Evolutionary conservation across 2,797 vertebrate genomes (phyloP), one percentile per base, ranked within the genome.

Genomic region (Picus viridis): DNA sequence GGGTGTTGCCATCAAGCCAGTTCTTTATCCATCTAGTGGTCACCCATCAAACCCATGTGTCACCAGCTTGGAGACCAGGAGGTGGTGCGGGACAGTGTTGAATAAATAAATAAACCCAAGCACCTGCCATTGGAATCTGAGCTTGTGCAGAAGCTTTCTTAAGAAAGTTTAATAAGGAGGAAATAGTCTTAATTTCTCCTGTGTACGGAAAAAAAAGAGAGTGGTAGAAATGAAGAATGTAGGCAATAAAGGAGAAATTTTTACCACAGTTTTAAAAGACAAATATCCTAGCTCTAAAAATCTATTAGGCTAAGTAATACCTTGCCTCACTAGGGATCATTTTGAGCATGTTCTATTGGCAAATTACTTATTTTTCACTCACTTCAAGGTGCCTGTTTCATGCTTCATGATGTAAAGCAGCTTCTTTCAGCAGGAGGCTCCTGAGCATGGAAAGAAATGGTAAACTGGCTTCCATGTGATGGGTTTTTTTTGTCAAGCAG

Each of bases 401-500:
- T 56, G 12, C 26, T 70, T 57, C 26, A 41, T 90, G 85, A 78
- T 75, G 43, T n/a, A 83, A 95, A 86, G 19, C 9, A 32, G 3
- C 54, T 90, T 94, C 20, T 6, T 88, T 59, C 94, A 88, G 51
- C 63, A 79, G 30, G 49, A 92, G 17, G 70, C 70, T 92, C 84
- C 64, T 57, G 70, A 74, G 87, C 59, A 88, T 64, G 65, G 69
- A 83, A 93, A 85, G 68, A 86, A 93, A 83, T 47, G 29, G 68
- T 92, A 70, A 76, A 92, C 59, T 22, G 45, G 88, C 64, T 90
- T 86, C 72, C 92, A 54, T 70, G 74, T 61, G 78, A 81, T 36
- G 70, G 12, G 11, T 12, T 39, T 39, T 39, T 94, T 95, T 85
- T 96, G 93, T 83, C 90, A 96, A 95, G 71, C 62, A 63, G 70